phyloP scores from a whole-genome alignment of 2,888 invertebrate species.

The Ectropis crepuscularia region DNA sequence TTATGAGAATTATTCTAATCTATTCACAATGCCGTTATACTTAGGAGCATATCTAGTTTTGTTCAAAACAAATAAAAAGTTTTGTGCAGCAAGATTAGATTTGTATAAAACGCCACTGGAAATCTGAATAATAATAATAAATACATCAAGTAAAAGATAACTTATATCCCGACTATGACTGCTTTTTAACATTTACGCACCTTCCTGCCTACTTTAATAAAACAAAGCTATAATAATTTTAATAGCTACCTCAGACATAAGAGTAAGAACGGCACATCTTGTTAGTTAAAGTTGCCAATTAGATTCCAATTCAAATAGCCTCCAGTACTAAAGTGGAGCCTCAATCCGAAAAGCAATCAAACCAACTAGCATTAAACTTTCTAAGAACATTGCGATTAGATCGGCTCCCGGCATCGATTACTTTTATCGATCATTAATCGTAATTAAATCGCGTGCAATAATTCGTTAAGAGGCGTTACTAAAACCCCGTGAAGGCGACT shows the following conservation, averaged over 20 bases:
- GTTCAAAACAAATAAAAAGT: too few species aligned
- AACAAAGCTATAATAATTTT: neutral
- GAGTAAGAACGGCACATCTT: slow-evolving; percentile 3
- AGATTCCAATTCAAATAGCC: slow-evolving; percentile 13
- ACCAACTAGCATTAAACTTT: slow-evolving; percentile 38
- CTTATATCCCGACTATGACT: too few species aligned
- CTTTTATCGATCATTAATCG: slow-evolving; percentile 61
- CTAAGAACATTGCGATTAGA: slow-evolving; percentile 55
- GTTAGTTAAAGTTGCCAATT: slow-evolving; percentile 20
- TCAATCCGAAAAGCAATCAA: slow-evolving; percentile 39
- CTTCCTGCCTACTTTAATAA: neutral
- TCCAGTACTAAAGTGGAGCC: slow-evolving; percentile 17
- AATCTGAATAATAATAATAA: too few species aligned
- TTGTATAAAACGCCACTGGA: too few species aligned
- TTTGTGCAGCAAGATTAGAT: too few species aligned
- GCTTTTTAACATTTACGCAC: too few species aligned
- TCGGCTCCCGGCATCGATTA: slow-evolving; percentile 64
- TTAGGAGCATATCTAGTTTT: too few species aligned
- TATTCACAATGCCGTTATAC: too few species aligned
- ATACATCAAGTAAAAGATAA: too few species aligned
- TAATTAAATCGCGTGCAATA: slow-evolving; percentile 75
- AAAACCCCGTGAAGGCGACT: slow-evolving; percentile 58
- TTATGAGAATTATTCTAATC: too few species aligned
- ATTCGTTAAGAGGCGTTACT: slow-evolving; percentile 72
- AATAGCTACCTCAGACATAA: neutral